These are phyloP conservation scores for Penaeus monodon DNA, from an alignment of 2,888 invertebrate species.

Conservation along the genomic window DNA sequence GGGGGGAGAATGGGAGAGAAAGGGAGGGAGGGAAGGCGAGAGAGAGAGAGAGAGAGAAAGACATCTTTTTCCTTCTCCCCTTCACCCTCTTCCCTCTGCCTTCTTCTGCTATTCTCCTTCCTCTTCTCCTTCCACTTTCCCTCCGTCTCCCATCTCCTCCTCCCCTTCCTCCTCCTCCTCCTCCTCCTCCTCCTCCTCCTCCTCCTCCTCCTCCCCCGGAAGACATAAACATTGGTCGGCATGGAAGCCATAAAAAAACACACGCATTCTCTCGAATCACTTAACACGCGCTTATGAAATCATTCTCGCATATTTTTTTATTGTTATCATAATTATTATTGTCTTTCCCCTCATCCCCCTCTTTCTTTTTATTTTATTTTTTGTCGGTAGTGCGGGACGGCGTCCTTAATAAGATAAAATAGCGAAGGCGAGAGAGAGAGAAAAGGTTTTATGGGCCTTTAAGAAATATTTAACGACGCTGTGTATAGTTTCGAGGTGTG, in stretches of 20 bases:
- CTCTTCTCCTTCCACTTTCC: no score
- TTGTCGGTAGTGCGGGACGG: neutral
- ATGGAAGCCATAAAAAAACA: neutral
- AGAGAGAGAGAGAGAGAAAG: no score
- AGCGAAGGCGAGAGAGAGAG: neutral
- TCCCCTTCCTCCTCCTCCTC: no score
- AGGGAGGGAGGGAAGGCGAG: no score
- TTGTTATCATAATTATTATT: neutral
- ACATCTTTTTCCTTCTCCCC: no score
- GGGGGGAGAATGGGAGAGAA: no score
- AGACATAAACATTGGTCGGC: neutral
- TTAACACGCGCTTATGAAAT: neutral
- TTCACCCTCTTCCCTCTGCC: no score
- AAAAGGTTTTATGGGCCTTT: neutral
- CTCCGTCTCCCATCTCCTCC: no score
- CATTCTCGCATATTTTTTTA: conserved; percentile 4
- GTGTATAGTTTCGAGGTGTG: neutral
- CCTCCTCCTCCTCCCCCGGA: no score
- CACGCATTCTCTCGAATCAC: neutral
- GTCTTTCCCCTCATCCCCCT: no score
- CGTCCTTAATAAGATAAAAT: neutral
- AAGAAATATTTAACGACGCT: neutral
- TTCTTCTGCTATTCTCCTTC: no score
- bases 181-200: no score
- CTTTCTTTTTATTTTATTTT: neutral